A percentile compares a stretch with the other conserved stretches of the same genome.
phyloP scores from a whole-genome alignment of 2,888 invertebrate species.

The Conistra vaccinii region DNA sequence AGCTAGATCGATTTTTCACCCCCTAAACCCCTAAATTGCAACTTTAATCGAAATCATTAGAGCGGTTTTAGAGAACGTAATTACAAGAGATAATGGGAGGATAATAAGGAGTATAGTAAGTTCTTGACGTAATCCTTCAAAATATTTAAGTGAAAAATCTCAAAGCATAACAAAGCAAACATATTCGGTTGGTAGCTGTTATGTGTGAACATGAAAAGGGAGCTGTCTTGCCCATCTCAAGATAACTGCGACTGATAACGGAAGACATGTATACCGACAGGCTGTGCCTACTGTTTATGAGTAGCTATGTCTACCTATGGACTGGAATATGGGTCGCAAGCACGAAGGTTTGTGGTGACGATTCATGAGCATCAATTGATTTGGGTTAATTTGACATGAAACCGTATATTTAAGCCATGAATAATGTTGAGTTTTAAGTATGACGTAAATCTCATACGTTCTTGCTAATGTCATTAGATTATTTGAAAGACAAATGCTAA shows the following conservation, averaged over 20 bases:
- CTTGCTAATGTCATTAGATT: neutral
- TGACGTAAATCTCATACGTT: neutral
- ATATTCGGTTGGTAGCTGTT: constrained; percentile 27
- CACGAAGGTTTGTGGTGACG: neutral
- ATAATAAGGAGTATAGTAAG: too few species aligned
- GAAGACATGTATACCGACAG: constrained; percentile 43
- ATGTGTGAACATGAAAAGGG: constrained; percentile 22
- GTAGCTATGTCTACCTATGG: constrained; percentile 2
- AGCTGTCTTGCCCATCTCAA: constrained; percentile 59
- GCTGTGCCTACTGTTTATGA: constrained; percentile 31
- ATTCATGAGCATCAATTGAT: constrained; percentile 22
- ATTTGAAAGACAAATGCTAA: too few species aligned
- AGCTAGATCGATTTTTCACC: too few species aligned
- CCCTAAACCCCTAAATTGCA: too few species aligned
- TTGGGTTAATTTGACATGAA: neutral
- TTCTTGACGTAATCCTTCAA: constrained; percentile 5
- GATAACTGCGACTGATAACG: constrained; percentile 45
- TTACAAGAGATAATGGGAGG: too few species aligned
- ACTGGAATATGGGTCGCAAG: constrained; percentile 13
- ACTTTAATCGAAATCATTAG: too few species aligned
- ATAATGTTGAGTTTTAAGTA: neutral
- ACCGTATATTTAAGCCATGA: neutral
- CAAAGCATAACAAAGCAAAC: constrained; percentile 1
- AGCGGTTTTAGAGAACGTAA: too few species aligned
- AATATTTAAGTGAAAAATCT: constrained; percentile 23